phyloP scores from a whole-genome alignment of 2,797 vertebrate genomes.

The Peromyscus melanophrys region DNA sequence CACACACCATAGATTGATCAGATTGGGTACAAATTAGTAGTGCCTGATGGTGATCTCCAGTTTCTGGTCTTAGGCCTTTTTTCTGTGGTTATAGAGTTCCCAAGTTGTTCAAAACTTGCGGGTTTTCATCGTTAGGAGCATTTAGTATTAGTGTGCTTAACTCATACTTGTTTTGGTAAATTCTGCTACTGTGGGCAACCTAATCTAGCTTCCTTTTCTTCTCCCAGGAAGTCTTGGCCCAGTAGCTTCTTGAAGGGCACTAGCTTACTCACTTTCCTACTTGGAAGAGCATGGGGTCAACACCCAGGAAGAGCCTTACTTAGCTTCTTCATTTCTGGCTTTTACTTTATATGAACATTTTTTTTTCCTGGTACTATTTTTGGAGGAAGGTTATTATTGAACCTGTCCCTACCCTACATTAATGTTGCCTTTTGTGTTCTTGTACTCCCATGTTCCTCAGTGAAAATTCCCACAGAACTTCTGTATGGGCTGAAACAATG shows the following conservation, averaged over 20 bases:
- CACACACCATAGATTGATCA: background rate
- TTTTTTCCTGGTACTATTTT: background rate
- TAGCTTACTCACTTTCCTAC: background rate
- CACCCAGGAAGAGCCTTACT: background rate
- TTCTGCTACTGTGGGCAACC: background rate
- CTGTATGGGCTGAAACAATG: background rate
- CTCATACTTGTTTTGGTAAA: background rate
- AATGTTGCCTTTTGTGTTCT: background rate
- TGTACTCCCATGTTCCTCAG: background rate
- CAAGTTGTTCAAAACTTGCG: background rate
- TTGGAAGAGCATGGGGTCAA: background rate
- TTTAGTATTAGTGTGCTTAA: background rate
- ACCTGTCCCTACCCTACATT: background rate
- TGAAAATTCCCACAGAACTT: background rate
- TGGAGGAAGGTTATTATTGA: background rate
- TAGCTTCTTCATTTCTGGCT: background rate
- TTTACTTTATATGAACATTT: background rate
- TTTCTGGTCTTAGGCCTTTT: constrained; percentile 56
- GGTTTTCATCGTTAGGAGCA: constrained; percentile 49
- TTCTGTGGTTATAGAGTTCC: constrained; percentile 32
- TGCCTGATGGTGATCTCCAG: background rate
- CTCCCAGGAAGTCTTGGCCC: background rate
- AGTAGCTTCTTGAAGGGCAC: background rate
- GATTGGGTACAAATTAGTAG: constrained; percentile 4
- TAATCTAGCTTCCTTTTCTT: background rate